Conservation (phyloP, 1,140 invertebrate species). For the Drosophila bifasciata region DNA sequence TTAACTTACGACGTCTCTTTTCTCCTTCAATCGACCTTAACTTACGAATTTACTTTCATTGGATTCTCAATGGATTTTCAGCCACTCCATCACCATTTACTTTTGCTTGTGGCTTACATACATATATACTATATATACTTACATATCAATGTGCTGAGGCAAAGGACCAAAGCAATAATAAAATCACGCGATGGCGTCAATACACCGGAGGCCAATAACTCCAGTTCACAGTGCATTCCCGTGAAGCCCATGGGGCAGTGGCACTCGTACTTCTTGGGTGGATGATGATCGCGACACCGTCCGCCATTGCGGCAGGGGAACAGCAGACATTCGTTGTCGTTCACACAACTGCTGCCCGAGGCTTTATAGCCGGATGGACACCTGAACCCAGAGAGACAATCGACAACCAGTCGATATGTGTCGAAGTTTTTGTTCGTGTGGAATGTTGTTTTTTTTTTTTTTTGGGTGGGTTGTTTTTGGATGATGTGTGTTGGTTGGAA, state of each 20-base stretch:
- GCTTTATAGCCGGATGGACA: slow-evolving; percentile 89
- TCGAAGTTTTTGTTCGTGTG: slow-evolving; percentile 41
- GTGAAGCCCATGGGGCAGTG: slow-evolving; percentile 90
- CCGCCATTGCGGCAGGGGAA: slow-evolving; percentile 90
- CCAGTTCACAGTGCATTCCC: slow-evolving; percentile 91
- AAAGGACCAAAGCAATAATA: slow-evolving; percentile 91
- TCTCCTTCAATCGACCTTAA: neutral
- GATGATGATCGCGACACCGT: slow-evolving; percentile 88
- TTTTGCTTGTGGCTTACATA: slow-evolving; percentile 8
- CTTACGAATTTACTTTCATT: too few species aligned
- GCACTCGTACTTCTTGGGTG: slow-evolving; percentile 90
- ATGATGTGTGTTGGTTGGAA: slow-evolving; percentile 56
- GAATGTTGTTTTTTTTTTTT: slow-evolving; percentile 18
- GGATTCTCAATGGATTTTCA: neutral
- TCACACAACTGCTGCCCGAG: slow-evolving; percentile 87
- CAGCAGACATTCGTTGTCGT: slow-evolving; percentile 90
- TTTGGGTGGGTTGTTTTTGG: slow-evolving; percentile 13
- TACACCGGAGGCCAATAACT: slow-evolving; percentile 89
- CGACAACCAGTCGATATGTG: slow-evolving; percentile 36
- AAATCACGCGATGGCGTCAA: slow-evolving; percentile 92
- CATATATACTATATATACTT: too few species aligned
- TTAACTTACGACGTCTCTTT: slow-evolving; percentile 5
- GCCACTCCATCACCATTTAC: neutral
- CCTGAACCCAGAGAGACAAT: slow-evolving; percentile 84
- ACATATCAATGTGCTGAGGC: slow-evolving; percentile 91